A percentile compares a stretch with the other conserved stretches of the same genome.
Evolutionary conservation across 2,888 invertebrate species (phyloP).

Genomic region (Tigriopus californicus): DNA sequence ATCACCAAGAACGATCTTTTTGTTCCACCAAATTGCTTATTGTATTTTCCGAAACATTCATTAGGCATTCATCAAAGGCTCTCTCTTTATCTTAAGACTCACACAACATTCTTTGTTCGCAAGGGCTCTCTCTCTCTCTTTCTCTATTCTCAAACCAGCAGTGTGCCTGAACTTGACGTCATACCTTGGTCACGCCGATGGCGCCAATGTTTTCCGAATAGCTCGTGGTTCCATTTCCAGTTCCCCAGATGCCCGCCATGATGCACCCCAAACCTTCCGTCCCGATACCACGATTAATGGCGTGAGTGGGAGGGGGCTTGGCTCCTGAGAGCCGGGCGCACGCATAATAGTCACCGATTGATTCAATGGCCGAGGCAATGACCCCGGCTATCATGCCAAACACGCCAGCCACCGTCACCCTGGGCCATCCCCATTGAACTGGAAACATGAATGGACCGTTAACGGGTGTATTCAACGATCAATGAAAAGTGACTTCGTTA

Average conservation of each 20-base stretch:
- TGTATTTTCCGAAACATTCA: too few species aligned
- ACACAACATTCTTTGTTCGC: too few species aligned
- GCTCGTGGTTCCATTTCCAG: conserved; percentile 32
- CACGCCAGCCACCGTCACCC: conserved; percentile 24
- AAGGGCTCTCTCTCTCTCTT: too few species aligned
- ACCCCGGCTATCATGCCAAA: conserved; percentile 26
- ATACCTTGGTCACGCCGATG: conserved; percentile 35
- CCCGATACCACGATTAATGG: conserved; percentile 33
- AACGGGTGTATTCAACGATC: background rate
- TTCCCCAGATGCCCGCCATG: conserved; percentile 31
- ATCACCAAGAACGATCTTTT: too few species aligned
- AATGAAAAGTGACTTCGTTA: background rate
- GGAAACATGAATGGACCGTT: conserved; percentile 17
- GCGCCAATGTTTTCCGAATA: conserved; percentile 36
- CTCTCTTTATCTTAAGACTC: too few species aligned
- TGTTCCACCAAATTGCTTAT: too few species aligned
- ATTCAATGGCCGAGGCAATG: conserved; percentile 25
- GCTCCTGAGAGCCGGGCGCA: conserved; percentile 33
- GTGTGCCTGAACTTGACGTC: too few species aligned
- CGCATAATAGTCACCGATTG: conserved; percentile 36
- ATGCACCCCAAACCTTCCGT: conserved; percentile 33
- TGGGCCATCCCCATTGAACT: conserved; percentile 29
- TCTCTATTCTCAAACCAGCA: too few species aligned
- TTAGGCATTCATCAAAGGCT: too few species aligned
- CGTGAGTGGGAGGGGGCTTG: conserved; percentile 32